Evolutionary conservation across 2,888 invertebrate genomes (phyloP).

Genomic region (Rotaria macrura): DNA sequence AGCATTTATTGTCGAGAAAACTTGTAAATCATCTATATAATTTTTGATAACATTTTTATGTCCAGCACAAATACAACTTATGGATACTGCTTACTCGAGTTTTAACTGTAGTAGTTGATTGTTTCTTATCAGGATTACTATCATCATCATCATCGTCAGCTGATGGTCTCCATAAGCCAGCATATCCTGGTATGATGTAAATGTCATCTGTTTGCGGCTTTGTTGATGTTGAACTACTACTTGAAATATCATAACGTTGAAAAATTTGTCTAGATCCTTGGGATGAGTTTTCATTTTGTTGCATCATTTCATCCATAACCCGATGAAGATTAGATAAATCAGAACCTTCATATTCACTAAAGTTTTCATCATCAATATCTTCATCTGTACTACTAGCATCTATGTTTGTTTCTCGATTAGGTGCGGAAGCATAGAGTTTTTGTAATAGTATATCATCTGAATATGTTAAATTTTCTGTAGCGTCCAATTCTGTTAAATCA

Average conservation of each 20-base stretch:
- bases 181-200: neutral
- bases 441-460: neutral
- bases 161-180: conserved; percentile 10
- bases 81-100: neutral
- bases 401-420: neutral
- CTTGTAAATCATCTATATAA: neutral
- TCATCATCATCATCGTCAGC: neutral
- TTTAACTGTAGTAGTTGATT: neutral
- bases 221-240: neutral
- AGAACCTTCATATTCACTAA: neutral
- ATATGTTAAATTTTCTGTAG: conserved; percentile 19
- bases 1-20: neutral
- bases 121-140: neutral
- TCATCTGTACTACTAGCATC: conserved; percentile 13
- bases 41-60: too few species aligned
- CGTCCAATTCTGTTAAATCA: neutral
- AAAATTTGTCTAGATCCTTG: neutral
- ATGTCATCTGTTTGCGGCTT: neutral
- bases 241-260: conserved; percentile 9
- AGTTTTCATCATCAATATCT: conserved; percentile 4
- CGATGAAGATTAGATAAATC: neutral
- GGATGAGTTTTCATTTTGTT: neutral
- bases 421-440: neutral
- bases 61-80: too few species aligned
- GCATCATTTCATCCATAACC: neutral